Evolutionary conservation across 2,113 vertebrate genomes (phyloP).

Genomic region (Turnix velox): DNA sequence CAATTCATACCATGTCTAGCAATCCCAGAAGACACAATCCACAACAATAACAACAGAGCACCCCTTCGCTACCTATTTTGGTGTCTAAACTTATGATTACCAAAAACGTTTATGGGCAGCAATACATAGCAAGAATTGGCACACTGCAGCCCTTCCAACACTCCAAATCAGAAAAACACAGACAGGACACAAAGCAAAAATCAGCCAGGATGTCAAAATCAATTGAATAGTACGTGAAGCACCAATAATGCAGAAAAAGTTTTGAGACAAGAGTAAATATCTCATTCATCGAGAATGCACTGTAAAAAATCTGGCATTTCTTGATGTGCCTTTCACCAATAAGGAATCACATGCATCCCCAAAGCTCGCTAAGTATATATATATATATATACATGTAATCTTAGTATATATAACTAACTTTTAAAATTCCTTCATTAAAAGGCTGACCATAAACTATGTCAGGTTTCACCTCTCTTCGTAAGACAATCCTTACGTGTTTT

Average conservation of each 20-base stretch:
- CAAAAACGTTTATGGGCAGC: background rate
- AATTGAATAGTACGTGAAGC: background rate
- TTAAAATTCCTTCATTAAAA: background rate
- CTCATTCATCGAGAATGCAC: rapidly evolving
- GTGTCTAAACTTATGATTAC: background rate
- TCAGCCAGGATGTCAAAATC: background rate
- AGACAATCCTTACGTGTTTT: background rate
- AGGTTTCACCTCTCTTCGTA: background rate
- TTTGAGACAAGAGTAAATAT: background rate
- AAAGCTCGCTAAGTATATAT: background rate
- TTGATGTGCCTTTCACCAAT: background rate
- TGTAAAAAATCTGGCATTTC: background rate
- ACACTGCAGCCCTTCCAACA: background rate
- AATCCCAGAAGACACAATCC: background rate
- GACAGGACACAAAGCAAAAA: background rate
- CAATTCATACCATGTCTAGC: background rate
- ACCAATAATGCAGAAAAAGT: background rate
- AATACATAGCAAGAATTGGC: background rate
- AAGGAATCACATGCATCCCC: background rate
- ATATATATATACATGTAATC: no score
- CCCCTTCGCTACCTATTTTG: background rate
- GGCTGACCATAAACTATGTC: background rate
- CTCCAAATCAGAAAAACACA: background rate
- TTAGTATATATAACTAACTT: background rate
- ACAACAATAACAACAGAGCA: background rate